Percentiles rank a stretch among this genome's conserved stretches.
These are phyloP conservation scores for Stigmatopora argus DNA, from an alignment of 2,113 vertebrate genomes.

Conservation along the genomic window DNA sequence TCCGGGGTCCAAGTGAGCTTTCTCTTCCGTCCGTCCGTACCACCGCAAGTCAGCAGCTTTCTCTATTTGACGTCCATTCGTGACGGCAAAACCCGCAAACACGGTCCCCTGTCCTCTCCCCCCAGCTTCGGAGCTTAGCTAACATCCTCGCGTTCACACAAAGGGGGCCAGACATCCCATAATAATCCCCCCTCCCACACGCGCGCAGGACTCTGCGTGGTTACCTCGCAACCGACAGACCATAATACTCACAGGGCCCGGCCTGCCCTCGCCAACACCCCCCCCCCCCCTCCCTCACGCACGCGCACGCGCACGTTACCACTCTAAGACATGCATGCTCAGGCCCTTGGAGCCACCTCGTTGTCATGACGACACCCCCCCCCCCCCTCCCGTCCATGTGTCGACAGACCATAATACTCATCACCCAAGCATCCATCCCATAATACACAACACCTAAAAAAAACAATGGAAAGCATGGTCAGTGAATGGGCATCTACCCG, in stretches of 20 bases:
- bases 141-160: slow-evolving; percentile 77
- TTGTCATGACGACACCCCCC: slow-evolving; percentile 72
- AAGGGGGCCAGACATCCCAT: slow-evolving; percentile 81
- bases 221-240: slow-evolving; percentile 81
- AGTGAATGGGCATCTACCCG: slow-evolving; percentile 55
- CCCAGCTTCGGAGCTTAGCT: slow-evolving; percentile 72
- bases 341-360: slow-evolving; percentile 72
- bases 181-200: slow-evolving; percentile 75
- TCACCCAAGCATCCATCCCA: slow-evolving; percentile 65
- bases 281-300: slow-evolving; percentile 36
- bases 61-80: slow-evolving; percentile 28
- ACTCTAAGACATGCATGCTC: slow-evolving; percentile 53
- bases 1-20: slow-evolving; percentile 57
- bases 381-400: slow-evolving; percentile 48
- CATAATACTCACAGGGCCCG: slow-evolving; percentile 70
- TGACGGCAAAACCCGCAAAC: slow-evolving; percentile 17
- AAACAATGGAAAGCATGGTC: slow-evolving; percentile 60
- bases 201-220: slow-evolving; percentile 76
- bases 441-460: slow-evolving; percentile 72
- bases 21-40: slow-evolving; percentile 13
- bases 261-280: slow-evolving; percentile 56
- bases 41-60: slow-evolving; percentile 33
- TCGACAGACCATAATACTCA: slow-evolving; percentile 75
- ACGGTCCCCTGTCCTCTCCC: slow-evolving; percentile 58
- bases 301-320: slow-evolving; percentile 46